Evolutionary conservation across 2,113 vertebrate genomes (phyloP), one percentile per base, ranked within the genome.

Genomic region (Pseudolaguvia tuberculata): DNA sequence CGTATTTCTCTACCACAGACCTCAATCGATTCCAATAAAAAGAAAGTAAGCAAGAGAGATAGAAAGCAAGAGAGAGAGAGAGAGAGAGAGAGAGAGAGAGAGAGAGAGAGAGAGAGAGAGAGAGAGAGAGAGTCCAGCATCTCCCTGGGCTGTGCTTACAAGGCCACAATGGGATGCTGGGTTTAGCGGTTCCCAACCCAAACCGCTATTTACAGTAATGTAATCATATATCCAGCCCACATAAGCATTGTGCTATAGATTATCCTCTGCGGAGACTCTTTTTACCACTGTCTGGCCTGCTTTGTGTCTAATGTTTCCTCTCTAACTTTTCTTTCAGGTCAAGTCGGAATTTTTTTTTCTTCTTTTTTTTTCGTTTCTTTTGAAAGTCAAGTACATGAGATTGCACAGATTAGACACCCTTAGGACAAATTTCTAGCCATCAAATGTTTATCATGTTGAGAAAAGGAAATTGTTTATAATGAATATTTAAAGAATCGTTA

Each of bases 71-170:
- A 35, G 3, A 6, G 3, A 35, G 31, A 35, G 31, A 25, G 25
- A 35, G 58, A 75, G 66, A 72, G 51, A 50, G 66, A 45, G 14
- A 25, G 53, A 56, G 69, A 56, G 56, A 72, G 42, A 61, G 70
- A 72, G 20, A 72, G 42, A 47, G 50, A 75, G 66, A 74, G 5
- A 52, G 39, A 53, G 39, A 45, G 59, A 71, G 53, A 21, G 52
- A 72, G 53, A 58, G 39, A 66, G 5, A 50, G 27, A 21, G 45
- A 25, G 25, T 2, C n/a, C 47, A 51, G 73, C 70, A 52, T 31
- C 70, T 83, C 82, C 82, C 82, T 73, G 63, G 76, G 70, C 80
- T 68, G 75, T 81, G 53, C 81, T 83, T 81, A 75, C 79, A 73
- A 69, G 83, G 76, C 83, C 79, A 72, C 80, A 73, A 71, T 58